Base-by-base conservation (phyloP, 2,888 invertebrate species). In the Octodonta nipae region DNA sequence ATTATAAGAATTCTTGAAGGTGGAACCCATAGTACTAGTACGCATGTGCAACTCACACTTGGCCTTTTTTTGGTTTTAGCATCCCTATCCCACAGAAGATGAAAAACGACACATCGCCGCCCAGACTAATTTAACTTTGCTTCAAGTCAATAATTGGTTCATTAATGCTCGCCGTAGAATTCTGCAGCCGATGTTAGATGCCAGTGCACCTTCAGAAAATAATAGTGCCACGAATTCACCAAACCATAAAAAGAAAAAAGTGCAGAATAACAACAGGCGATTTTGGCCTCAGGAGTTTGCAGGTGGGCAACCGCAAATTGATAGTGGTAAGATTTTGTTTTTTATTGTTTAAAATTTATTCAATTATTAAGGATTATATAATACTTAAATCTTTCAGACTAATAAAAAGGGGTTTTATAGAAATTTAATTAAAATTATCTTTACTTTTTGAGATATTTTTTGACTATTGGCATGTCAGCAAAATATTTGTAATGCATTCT, bases 31-130 rank as follows among this genome's bases (percentile, higher is more conserved):
- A n/a, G n/a, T n/a, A n/a, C n/a, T n/a, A n/a, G n/a, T n/a, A n/a
- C n/a, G n/a, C n/a, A n/a, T n/a, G n/a, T n/a, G n/a, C n/a, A n/a
- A n/a, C n/a, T n/a, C n/a, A n/a, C n/a, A n/a, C n/a, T n/a, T n/a
- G n/a, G n/a, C n/a, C n/a, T n/a, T n/a, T n/a, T n/a, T 30, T 31
- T 15, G 40, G 35, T 56, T 59, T 1, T 65, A 91, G 88, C 91
- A 91, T 64, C 91, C 91, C 1, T 92, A 92, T 58, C 92, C 92
- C 0, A 89, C 89, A 30, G 91, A 91, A 60, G 91, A 91, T 54
- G 89, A 92, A 59, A 92, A 92, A 60, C 74, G 87, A 16, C 78
- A 84, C 40, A 80, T 92, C 37, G 88, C 89, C 2, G 77, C 78
- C 14, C 85, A 89, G 60, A 91, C 91, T 17, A 78, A 88, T 50